phyloP scores from a whole-genome alignment of 2,797 vertebrate species.

The Clamator glandarius region DNA sequence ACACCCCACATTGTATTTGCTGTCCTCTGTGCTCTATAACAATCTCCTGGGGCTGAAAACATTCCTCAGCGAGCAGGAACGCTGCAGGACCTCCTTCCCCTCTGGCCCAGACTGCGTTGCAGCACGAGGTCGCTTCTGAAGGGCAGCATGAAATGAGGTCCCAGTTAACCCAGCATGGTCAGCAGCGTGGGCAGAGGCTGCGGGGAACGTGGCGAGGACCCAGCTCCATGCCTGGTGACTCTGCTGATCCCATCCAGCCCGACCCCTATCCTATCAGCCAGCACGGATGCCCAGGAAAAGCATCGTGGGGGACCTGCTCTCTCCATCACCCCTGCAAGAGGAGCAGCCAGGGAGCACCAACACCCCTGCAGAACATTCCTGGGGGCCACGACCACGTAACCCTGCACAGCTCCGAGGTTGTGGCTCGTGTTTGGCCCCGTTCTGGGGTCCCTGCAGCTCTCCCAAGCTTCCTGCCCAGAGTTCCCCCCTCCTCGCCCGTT shows the following conservation, averaged over 20 bases:
- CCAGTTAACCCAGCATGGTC: accelerated
- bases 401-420: not conserved
- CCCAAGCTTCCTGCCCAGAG: not conserved
- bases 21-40: not conserved
- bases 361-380: accelerated
- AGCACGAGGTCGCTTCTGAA: not conserved
- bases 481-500: not conserved
- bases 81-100: accelerated
- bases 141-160: not conserved
- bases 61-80: not conserved
- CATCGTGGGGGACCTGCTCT: not conserved
- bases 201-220: accelerated
- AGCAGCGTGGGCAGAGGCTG: not conserved
- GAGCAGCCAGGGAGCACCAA: accelerated
- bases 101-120: not conserved
- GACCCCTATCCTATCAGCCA: not conserved
- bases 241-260: not conserved
- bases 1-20: not conserved
- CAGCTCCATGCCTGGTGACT: accelerated
- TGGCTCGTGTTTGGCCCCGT: accelerated
- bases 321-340: accelerated
- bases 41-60: not conserved
- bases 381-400: accelerated
- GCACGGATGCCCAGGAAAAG: accelerated
- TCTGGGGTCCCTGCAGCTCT: not conserved